Evolutionary conservation across 2,113 vertebrate genomes (phyloP).

Genomic region (Cryptomyrus ogoouensis): DNA sequence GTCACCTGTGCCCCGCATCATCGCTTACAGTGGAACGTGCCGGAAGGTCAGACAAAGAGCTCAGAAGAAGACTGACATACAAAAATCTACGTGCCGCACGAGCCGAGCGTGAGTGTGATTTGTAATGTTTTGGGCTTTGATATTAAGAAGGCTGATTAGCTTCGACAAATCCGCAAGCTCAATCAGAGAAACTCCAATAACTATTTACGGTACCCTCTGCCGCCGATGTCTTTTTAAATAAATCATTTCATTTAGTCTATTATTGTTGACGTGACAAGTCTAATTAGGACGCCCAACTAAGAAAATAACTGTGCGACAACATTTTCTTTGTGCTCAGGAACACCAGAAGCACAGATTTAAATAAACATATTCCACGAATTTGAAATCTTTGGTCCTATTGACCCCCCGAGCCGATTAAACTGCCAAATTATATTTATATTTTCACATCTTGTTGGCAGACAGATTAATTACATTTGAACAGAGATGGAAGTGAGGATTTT

Average conservation of each 20-base stretch:
- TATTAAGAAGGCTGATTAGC: background rate
- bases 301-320: background rate
- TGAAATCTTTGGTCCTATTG: background rate
- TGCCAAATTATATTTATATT: background rate
- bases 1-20: background rate
- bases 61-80: background rate
- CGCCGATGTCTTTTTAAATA: background rate
- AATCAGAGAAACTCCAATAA: background rate
- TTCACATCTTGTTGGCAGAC: background rate
- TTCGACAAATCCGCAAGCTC: background rate
- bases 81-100: background rate
- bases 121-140: background rate
- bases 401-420: background rate
- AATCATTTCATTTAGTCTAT: background rate
- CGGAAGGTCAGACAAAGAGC: background rate
- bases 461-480: background rate
- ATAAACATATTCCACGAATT: background rate
- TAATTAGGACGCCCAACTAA: background rate
- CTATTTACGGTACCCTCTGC: background rate
- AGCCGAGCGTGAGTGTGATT: background rate
- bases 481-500: background rate
- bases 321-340: background rate
- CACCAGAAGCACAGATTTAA: background rate
- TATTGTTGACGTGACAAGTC: background rate
- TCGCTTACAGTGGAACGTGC: background rate